A percentile compares a stretch with the other conserved stretches of the same genome.
Conservation (phyloP, 2,888 invertebrate species). For the Drosophila lacicola region DNA sequence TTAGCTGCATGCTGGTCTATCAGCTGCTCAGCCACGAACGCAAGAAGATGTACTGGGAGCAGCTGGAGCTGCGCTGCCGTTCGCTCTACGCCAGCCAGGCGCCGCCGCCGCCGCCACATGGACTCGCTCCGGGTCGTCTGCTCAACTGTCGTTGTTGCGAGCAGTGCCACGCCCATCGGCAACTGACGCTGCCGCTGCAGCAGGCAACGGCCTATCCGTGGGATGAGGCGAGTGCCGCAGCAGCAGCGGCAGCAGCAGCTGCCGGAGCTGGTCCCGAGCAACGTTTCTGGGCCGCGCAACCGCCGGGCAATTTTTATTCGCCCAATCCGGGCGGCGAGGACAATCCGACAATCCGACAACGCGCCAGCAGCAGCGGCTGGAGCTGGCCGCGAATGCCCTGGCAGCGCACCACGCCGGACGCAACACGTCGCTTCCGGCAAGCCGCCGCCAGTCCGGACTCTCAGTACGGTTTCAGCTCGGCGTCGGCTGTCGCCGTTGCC, state of each 20-base stretch:
- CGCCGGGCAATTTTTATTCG: slow-evolving; percentile 92
- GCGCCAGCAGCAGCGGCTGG: slow-evolving; percentile 86
- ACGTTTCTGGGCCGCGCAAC: slow-evolving; percentile 86
- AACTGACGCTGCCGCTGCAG: slow-evolving; percentile 85
- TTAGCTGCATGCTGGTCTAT: slow-evolving; percentile 96
- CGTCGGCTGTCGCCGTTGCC: slow-evolving; percentile 61
- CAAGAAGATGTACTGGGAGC: slow-evolving; percentile 98
- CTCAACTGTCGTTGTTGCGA: slow-evolving; percentile 89
- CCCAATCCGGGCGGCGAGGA: slow-evolving; percentile 90
- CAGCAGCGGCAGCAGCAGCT: slow-evolving; percentile 85
- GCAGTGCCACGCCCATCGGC: slow-evolving; percentile 87
- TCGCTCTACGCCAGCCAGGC: slow-evolving; percentile 88
- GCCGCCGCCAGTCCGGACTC: slow-evolving; percentile 91
- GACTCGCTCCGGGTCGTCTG: slow-evolving; percentile 79
- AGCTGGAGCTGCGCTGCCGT: slow-evolving; percentile 93
- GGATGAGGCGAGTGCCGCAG: slow-evolving; percentile 85
- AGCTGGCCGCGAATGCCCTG: slow-evolving; percentile 91
- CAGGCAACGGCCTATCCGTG: slow-evolving; percentile 87
- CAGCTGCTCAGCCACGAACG: slow-evolving; percentile 95
- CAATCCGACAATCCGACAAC: slow-evolving; percentile 38
- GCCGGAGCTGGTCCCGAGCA: slow-evolving; percentile 80
- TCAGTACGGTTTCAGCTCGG: slow-evolving; percentile 91
- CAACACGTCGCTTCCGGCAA: slow-evolving; percentile 86
- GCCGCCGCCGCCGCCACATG: slow-evolving; percentile 75
- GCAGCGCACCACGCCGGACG: slow-evolving; percentile 87